Evolutionary conservation across 2,113 vertebrate species (phyloP), one percentile per base, ranked within the genome.

Genomic region (Perca schrenkii): DNA sequence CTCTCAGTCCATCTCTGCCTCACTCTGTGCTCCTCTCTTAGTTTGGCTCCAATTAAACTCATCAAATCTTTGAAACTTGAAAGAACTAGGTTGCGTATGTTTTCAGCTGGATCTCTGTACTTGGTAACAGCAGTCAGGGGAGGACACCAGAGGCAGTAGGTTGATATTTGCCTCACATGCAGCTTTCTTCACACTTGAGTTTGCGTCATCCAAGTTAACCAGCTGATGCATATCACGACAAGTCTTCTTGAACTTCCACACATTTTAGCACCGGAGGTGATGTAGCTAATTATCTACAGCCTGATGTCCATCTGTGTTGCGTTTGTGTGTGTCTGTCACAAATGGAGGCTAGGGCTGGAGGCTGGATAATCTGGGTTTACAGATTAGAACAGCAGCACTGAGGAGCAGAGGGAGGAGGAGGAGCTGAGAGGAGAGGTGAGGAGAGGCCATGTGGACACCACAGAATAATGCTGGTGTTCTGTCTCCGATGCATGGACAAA

Each of bases 351-450:
- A 22, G 82, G 84, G 86, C 65, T 84, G 86, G 77, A 82, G 83
- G 78, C 91, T 89, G 89, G 94, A 86, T 97, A 97, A 98, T 97
- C 96, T 61, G 95, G 95, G 95, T 97, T 97, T 95, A 96, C 85
- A 95, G 95, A 96, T 97, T 97, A 97, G 92, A 90, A 87, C 88
- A 89, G 94, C 81, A 91, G 74, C 49, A 84, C 52, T 86, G 87
- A 25, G 89, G 81, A 87, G 89, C 80, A 84, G 91, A 78, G 34
- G 78, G 84, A 71, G 83, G 77, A 58, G 64, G 60, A 36, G 87
- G 86, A 87, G 80, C 72, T 36, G 73, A 54, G 73, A 40, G 47
- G 57, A 62, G 73, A 74, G 58, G 46, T 56, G 72, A 43, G 67
- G 52, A 66, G 74, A 75, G 79, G 77, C 87, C 71, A 57, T 90